These are phyloP conservation scores for Phoenicopterus ruber DNA, from an alignment of 2,113 vertebrate genomes.

Conservation along the genomic window DNA sequence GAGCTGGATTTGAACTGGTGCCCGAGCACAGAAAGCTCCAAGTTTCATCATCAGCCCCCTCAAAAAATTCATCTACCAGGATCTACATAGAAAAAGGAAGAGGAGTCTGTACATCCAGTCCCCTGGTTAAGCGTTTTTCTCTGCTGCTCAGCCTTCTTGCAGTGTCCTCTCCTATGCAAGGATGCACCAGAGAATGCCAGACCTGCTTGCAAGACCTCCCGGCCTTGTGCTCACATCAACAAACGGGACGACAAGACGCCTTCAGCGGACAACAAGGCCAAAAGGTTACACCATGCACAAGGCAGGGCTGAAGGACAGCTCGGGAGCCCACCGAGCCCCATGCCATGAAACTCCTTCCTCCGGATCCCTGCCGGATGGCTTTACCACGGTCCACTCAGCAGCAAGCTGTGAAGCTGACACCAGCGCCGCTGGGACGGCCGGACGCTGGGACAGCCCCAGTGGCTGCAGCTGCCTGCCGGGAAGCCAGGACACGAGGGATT, in stretches of 20 bases:
- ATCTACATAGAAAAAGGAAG: background rate
- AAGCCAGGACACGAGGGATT: slow-evolving; percentile 17
- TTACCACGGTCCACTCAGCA: background rate
- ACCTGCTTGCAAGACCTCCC: background rate
- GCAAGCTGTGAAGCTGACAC: background rate
- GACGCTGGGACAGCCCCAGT: background rate
- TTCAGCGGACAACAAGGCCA: background rate
- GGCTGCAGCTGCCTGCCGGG: background rate
- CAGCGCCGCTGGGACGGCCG: background rate
- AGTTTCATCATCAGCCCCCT: slow-evolving; percentile 15
- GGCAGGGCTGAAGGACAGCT: background rate
- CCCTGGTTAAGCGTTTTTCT: background rate
- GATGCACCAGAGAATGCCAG: background rate
- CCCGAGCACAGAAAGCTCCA: background rate
- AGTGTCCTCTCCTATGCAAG: background rate
- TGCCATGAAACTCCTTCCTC: background rate
- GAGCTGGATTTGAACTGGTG: background rate
- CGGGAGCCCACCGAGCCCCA: background rate
- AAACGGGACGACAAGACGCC: background rate
- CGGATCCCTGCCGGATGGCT: background rate
- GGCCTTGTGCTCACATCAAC: background rate
- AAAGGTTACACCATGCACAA: background rate
- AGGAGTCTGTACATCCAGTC: accelerated
- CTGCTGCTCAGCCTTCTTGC: background rate
- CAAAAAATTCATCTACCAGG: background rate